Conservation (phyloP, 2,888 invertebrate genomes). For the Eilema depressum region DNA sequence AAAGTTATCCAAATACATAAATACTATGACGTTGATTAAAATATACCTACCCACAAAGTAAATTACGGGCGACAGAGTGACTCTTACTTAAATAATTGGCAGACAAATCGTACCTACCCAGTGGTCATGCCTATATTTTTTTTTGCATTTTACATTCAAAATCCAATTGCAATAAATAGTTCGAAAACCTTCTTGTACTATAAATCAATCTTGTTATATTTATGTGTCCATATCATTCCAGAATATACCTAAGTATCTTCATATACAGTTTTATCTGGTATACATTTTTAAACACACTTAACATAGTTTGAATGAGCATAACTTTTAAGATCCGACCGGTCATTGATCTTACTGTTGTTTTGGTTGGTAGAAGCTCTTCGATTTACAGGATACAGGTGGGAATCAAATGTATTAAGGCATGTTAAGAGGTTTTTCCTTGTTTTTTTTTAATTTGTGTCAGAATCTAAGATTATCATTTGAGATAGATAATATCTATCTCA, state of each 20-base stretch:
- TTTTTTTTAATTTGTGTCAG: background rate
- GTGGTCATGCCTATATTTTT: background rate
- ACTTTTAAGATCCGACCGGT: slow-evolving; percentile 36
- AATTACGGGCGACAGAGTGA: no score
- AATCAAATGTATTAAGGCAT: background rate
- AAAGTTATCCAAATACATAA: no score
- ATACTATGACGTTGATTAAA: no score
- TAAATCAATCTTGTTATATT: slow-evolving; percentile 16
- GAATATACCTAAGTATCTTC: slow-evolving; percentile 13
- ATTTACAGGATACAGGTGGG: background rate
- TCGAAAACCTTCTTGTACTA: background rate
- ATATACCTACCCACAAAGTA: no score
- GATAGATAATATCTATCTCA: background rate
- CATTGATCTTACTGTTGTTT: slow-evolving; percentile 37
- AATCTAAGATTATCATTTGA: background rate
- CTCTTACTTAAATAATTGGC: no score
- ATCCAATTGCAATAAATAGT: background rate
- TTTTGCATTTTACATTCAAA: background rate
- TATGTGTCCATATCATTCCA: slow-evolving; percentile 8
- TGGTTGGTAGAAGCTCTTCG: slow-evolving; percentile 5
- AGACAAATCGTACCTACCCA: no score
- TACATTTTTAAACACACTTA: slow-evolving; percentile 44
- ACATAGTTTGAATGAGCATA: slow-evolving; percentile 35
- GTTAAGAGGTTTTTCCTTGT: background rate
- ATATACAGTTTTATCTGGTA: slow-evolving; percentile 27